Conservation (phyloP, 2,888 invertebrate genomes). For the Pristionchus exspectatus region DNA sequence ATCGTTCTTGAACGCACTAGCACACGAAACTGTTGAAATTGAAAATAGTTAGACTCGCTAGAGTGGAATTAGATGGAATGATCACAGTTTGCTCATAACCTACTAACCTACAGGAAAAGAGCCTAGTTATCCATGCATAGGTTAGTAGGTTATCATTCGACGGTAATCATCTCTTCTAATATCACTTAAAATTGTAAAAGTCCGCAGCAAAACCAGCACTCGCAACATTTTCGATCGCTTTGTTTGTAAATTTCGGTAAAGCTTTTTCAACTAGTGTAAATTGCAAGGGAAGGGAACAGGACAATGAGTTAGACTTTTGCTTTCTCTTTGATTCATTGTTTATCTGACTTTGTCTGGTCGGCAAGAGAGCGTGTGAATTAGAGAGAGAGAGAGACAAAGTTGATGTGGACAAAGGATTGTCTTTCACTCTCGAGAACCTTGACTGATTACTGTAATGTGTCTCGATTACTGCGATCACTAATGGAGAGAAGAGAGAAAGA, state of each 20-base stretch:
- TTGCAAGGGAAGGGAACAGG: background rate
- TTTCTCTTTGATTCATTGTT: background rate
- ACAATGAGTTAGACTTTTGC: background rate
- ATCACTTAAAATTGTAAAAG: background rate
- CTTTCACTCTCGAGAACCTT: constrained; percentile 38
- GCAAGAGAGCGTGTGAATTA: background rate
- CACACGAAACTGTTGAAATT: background rate
- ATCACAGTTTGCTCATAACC: too few species aligned
- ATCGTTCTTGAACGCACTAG: background rate
- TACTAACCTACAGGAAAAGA: too few species aligned
- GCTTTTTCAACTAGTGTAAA: background rate
- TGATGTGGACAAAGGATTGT: background rate
- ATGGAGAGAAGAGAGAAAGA: constrained; percentile 26
- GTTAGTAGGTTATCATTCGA: too few species aligned
- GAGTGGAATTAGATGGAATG: background rate
- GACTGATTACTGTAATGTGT: constrained; percentile 1
- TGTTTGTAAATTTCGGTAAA: constrained; percentile 47
- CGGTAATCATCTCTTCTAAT: too few species aligned
- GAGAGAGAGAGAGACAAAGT: background rate
- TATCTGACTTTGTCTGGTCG: background rate
- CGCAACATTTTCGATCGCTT: constrained; percentile 22
- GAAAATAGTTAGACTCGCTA: constrained; percentile 5
- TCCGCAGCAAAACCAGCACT: constrained; percentile 33
- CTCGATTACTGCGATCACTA: background rate
- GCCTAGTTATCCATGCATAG: too few species aligned